These are phyloP conservation scores for Embidobia sp. DNA, from an alignment of 2,888 invertebrate species.

Conservation along the genomic window DNA sequence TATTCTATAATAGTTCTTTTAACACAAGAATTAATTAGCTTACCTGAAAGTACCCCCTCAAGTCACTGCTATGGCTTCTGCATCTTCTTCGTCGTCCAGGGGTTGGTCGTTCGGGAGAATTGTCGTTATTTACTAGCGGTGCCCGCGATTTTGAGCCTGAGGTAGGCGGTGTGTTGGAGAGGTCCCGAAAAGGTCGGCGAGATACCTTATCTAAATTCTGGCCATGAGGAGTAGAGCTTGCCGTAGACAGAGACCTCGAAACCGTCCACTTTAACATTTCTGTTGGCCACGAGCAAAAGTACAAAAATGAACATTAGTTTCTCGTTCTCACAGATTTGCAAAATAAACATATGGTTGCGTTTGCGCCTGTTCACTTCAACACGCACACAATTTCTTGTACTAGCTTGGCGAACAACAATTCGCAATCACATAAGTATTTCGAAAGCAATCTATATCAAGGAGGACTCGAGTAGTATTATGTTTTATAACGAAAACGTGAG, in stretches of 20 bases:
- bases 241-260: slow-evolving; percentile 79
- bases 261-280: slow-evolving; percentile 81
- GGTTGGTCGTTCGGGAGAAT: slow-evolving; percentile 62
- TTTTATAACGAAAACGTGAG: neutral
- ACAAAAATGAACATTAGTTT: neutral
- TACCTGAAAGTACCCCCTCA: slow-evolving; percentile 79
- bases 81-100: slow-evolving; percentile 76
- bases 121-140: slow-evolving; percentile 55
- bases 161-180: slow-evolving; percentile 79
- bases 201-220: slow-evolving; percentile 71
- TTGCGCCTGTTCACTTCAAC: too few relatives aligned
- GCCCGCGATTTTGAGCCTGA: slow-evolving; percentile 66
- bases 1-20: too few relatives aligned
- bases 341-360: too few relatives aligned
- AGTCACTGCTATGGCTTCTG: slow-evolving; percentile 78
- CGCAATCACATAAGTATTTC: too few relatives aligned
- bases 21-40: neutral
- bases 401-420: too few relatives aligned
- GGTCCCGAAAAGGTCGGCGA: slow-evolving; percentile 78
- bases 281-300: slow-evolving; percentile 38
- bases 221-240: slow-evolving; percentile 78
- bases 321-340: too few relatives aligned
- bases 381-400: too few relatives aligned
- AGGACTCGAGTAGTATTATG: neutral
- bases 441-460: too few relatives aligned